Percentiles rank a stretch among this genome's conserved stretches.
These are phyloP conservation scores for Plusia festucae DNA, from an alignment of 2,888 invertebrate genomes.

Conservation along the genomic window DNA sequence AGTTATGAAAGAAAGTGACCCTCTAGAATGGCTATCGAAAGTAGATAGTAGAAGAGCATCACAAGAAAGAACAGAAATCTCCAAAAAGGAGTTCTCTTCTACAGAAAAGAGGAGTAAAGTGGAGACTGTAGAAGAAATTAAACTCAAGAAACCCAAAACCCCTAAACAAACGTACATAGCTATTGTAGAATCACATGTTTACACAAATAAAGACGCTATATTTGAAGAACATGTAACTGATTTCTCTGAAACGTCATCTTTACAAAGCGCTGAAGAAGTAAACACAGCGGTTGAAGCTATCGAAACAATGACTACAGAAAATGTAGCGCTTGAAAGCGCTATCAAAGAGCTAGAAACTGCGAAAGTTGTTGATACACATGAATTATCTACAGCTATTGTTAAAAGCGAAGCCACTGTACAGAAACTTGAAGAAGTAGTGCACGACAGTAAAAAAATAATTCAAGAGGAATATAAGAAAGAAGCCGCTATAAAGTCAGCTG, in stretches of 20 bases:
- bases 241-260: slow-evolving; percentile 70
- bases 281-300: slow-evolving; percentile 60
- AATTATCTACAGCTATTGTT: slow-evolving; percentile 47
- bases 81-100: slow-evolving; percentile 59
- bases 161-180: slow-evolving; percentile 79
- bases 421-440: slow-evolving; percentile 38
- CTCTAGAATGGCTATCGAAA: slow-evolving; percentile 75
- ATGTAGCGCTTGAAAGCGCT: slow-evolving; percentile 56
- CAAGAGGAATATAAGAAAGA: slow-evolving; percentile 55
- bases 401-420: slow-evolving; percentile 54
- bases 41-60: slow-evolving; percentile 60
- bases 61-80: slow-evolving; percentile 53
- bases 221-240: slow-evolving; percentile 69
- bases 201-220: slow-evolving; percentile 81
- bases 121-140: slow-evolving; percentile 55
- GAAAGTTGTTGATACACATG: slow-evolving; percentile 54
- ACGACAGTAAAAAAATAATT: slow-evolving; percentile 50
- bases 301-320: slow-evolving; percentile 58
- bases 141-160: slow-evolving; percentile 56
- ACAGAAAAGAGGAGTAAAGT: slow-evolving; percentile 59
- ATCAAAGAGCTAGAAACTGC: slow-evolving; percentile 56
- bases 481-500: slow-evolving; percentile 40
- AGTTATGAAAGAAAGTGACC: slow-evolving; percentile 68
- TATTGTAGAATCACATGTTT: slow-evolving; percentile 83
- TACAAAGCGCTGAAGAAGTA: slow-evolving; percentile 66